Evolutionary conservation across 64 coral and sea anemone genomes (phyloP).

Genomic region (Dendrophyllia cribrosa): DNA sequence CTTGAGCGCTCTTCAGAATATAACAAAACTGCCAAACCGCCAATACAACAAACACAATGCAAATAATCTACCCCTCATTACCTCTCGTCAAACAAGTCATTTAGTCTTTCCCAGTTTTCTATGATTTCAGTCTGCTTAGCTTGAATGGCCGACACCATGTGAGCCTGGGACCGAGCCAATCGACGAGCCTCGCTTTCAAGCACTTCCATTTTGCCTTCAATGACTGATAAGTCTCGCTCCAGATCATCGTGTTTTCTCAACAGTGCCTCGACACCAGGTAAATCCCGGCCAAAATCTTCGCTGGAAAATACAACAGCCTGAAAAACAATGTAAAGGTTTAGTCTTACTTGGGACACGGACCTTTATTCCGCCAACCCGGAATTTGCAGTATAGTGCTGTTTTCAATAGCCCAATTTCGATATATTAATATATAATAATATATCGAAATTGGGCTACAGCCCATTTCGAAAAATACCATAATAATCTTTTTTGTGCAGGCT

Average conservation of each 20-base stretch:
- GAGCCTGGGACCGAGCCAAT: slow-evolving; percentile 70
- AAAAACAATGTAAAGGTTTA: not conserved
- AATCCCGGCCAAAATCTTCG: slow-evolving; percentile 84
- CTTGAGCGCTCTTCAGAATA: too few relatives aligned
- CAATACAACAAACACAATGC: too few relatives aligned
- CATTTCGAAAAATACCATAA: too few relatives aligned
- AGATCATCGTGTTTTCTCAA: slow-evolving; percentile 95
- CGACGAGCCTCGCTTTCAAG: slow-evolving; percentile 88
- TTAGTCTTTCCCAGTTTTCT: slow-evolving; percentile 92
- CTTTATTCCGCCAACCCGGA: too few relatives aligned
- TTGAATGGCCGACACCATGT: slow-evolving; percentile 75
- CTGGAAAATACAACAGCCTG: slow-evolving; percentile 74
- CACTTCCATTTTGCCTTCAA: slow-evolving; percentile 89
- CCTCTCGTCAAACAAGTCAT: slow-evolving; percentile 96
- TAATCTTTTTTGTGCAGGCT: too few relatives aligned
- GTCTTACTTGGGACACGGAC: too few relatives aligned
- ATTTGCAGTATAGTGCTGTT: too few relatives aligned
- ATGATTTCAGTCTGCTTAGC: slow-evolving; percentile 87
- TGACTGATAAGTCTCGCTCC: slow-evolving; percentile 85
- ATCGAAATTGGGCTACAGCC: too few relatives aligned
- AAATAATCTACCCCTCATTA: not conserved
- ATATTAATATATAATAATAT: too few relatives aligned
- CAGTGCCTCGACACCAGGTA: slow-evolving; percentile 83
- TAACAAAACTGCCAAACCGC: too few relatives aligned
- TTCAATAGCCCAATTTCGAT: too few relatives aligned